These are phyloP conservation scores for Cherax destructor DNA, from an alignment of 1,140 invertebrate genomes.

Conservation along the genomic window DNA sequence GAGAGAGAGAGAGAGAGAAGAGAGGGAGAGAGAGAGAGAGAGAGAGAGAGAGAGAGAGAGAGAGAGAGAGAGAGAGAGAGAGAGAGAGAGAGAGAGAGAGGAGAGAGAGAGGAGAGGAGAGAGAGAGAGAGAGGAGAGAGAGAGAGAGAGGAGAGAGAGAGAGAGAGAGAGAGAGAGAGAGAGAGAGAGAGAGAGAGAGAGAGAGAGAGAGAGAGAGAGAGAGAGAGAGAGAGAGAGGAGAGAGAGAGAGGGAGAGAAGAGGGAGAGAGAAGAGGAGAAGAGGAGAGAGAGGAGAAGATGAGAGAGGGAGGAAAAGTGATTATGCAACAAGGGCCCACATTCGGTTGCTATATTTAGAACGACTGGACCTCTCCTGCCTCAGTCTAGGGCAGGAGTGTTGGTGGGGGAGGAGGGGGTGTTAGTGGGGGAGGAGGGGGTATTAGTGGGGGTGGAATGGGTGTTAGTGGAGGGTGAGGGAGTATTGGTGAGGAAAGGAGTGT, in stretches of 20 bases:
- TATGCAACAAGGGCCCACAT: too few relatives aligned
- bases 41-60: too few relatives aligned
- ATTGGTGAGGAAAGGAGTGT: too few relatives aligned
- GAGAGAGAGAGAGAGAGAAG: slow-evolving; percentile 6
- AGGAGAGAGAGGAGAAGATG: slow-evolving; percentile 1
- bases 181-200: too few relatives aligned
- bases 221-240: neutral
- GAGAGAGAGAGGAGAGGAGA: neutral
- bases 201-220: neutral
- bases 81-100: slow-evolving; percentile 21
- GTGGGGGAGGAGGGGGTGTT: too few relatives aligned
- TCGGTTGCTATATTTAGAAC: too few relatives aligned
- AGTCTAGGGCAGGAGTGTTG: too few relatives aligned
- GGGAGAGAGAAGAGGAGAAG: neutral
- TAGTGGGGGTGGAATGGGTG: too few relatives aligned
- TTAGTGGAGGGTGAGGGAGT: too few relatives aligned
- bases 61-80: neutral
- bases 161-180: slow-evolving; percentile 22
- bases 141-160: neutral
- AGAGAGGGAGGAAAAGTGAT: neutral
- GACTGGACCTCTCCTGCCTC: too few relatives aligned
- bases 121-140: neutral
- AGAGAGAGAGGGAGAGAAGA: slow-evolving; percentile 17
- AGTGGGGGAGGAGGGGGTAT: too few relatives aligned
- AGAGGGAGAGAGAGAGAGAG: neutral